These are phyloP conservation scores for Ictalurus punctatus DNA, from an alignment of 2,113 vertebrate species.

Conservation along the genomic window DNA sequence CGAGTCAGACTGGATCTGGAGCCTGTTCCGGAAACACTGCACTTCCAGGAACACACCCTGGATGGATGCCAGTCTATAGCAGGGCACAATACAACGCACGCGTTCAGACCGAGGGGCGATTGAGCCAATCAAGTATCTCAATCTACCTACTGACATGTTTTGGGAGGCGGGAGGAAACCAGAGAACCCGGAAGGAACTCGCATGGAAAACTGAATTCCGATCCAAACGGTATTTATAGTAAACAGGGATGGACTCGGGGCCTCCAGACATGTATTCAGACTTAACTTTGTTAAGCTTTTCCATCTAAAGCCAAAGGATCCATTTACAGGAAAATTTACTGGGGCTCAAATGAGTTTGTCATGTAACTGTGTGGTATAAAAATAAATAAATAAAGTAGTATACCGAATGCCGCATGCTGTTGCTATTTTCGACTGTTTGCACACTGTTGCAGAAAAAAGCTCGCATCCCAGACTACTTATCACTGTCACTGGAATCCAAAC, in stretches of 20 bases:
- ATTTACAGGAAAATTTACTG: slow-evolving; percentile 35
- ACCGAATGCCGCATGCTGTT: slow-evolving; percentile 39
- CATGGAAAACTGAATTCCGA: background rate
- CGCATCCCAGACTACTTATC: slow-evolving; percentile 3
- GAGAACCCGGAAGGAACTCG: background rate
- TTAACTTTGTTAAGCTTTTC: slow-evolving; percentile 36
- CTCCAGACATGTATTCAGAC: background rate
- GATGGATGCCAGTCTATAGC: background rate
- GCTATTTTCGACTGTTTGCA: slow-evolving; percentile 38
- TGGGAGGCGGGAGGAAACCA: background rate
- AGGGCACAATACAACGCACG: too few species aligned
- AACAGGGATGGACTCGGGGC: background rate
- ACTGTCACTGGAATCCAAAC: slow-evolving; percentile 27
- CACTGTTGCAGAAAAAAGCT: background rate
- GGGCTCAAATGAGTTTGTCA: slow-evolving; percentile 26
- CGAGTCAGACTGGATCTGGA: background rate
- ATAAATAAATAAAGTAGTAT: slow-evolving; percentile 2
- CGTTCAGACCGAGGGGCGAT: background rate
- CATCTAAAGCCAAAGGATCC: slow-evolving; percentile 52
- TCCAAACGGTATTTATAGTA: background rate
- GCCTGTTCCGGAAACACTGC: background rate
- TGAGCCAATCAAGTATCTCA: background rate
- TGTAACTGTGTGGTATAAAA: slow-evolving; percentile 31
- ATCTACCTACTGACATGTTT: background rate
- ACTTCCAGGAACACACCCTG: background rate